Conservation (phyloP, 2,113 vertebrate genomes). For the Isichthys henryi region DNA sequence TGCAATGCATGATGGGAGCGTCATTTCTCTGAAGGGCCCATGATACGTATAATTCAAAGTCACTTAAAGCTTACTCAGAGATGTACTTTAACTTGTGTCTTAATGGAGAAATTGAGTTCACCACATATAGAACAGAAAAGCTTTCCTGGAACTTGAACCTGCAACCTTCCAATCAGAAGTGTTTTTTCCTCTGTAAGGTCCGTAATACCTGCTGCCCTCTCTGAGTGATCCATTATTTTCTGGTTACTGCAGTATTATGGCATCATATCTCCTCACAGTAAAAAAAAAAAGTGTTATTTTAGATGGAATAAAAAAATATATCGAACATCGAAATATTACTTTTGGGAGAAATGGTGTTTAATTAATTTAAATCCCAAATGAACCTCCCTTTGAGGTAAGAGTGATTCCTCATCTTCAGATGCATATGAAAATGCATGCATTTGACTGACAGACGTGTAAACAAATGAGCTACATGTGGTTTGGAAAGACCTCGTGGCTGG, state of each 20-base stretch:
- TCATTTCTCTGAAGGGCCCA: neutral
- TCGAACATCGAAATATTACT: neutral
- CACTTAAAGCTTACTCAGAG: neutral
- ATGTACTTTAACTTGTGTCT: neutral
- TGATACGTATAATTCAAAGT: neutral
- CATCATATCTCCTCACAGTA: neutral
- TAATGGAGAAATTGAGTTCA: neutral
- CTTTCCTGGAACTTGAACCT: neutral
- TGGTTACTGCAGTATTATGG: neutral
- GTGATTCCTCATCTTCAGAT: neutral
- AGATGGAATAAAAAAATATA: neutral
- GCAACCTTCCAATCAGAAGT: neutral
- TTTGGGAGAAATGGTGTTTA: neutral
- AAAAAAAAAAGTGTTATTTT: neutral
- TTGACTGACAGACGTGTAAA: neutral
- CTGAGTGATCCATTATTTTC: neutral
- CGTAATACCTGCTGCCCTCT: neutral
- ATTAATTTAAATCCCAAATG: neutral
- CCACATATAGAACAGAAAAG: neutral
- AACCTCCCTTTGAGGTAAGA: neutral
- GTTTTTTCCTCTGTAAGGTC: neutral
- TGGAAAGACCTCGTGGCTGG: neutral
- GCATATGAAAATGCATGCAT: neutral
- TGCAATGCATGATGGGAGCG: neutral
- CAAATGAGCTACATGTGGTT: neutral